Percentiles rank a stretch among this genome's conserved stretches.
Evolutionary conservation across 2,888 invertebrate genomes (phyloP).

Genomic region (Protonemura montana): DNA sequence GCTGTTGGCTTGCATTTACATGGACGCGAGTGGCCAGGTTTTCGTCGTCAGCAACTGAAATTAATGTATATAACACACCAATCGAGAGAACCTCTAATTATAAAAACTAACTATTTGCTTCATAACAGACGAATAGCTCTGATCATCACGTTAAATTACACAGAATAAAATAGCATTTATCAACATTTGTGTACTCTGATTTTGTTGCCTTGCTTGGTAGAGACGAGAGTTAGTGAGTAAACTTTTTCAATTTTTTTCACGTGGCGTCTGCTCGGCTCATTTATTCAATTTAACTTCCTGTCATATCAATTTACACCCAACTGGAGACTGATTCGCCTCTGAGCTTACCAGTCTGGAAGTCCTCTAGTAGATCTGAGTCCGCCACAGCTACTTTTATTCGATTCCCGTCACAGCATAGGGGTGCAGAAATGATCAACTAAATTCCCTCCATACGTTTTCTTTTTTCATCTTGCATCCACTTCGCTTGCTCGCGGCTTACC

Average conservation of each 20-base stretch:
- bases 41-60: not conserved
- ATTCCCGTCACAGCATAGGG: not conserved
- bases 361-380: not conserved
- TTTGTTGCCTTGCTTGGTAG: not conserved
- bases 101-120: no score
- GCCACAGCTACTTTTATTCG: not conserved
- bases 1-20: not conserved
- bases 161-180: no score
- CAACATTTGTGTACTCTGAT: not conserved
- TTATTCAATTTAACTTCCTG: slow-evolving; percentile 19
- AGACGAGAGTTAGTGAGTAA: not conserved
- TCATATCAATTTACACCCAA: slow-evolving; percentile 27
- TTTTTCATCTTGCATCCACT: not conserved
- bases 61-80: not conserved
- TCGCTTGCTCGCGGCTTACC: not conserved
- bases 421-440: not conserved
- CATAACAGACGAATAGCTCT: no score
- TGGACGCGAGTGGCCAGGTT: not conserved
- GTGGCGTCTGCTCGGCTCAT: not conserved
- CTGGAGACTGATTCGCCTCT: slow-evolving; percentile 16
- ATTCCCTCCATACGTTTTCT: not conserved
- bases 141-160: no score
- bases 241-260: not conserved
- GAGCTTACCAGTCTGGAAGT: not conserved
- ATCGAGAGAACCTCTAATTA: no score